A percentile compares a stretch with the other conserved stretches of the same genome.
phyloP scores from a whole-genome alignment of 2,888 invertebrate species.

The Leucoma salicis region DNA sequence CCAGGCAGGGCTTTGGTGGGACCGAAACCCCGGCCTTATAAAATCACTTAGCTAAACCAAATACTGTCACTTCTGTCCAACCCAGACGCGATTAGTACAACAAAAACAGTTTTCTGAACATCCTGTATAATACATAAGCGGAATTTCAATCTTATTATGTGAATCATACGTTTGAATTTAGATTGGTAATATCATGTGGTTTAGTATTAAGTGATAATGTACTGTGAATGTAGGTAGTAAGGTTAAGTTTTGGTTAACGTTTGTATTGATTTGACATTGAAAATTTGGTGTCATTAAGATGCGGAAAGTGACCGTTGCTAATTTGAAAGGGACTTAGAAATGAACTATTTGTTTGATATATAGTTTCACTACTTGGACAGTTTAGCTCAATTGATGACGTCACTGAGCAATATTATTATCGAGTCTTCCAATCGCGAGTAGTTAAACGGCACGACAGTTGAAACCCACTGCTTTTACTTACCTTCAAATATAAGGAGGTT shows the following conservation, averaged over 20 bases:
- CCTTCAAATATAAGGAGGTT: no score
- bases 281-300: constrained; percentile 55
- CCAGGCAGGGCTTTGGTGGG: constrained; percentile 34
- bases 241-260: constrained; percentile 19
- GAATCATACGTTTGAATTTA: constrained; percentile 15
- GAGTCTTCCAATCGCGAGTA: no score
- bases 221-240: constrained; percentile 13
- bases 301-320: constrained; percentile 65
- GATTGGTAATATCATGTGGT: neutral
- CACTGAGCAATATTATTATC: no score
- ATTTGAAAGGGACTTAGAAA: constrained; percentile 54
- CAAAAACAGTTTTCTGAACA: constrained; percentile 45
- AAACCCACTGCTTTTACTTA: no score
- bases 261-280: constrained; percentile 32
- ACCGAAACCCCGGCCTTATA: constrained; percentile 48
- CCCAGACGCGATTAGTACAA: constrained; percentile 44
- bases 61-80: constrained; percentile 49
- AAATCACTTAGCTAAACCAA: constrained; percentile 60
- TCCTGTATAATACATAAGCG: constrained; percentile 6
- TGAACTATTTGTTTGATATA: constrained; percentile 43
- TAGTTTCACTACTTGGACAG: constrained; percentile 35
- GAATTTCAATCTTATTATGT: constrained; percentile 10
- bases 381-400: constrained; percentile 20
- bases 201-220: constrained; percentile 18
- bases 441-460: no score